Evolutionary conservation across 30 jellyfish, hydroid and myxozoan species (phyloP).

Genomic region (Turritopsis rubra): DNA sequence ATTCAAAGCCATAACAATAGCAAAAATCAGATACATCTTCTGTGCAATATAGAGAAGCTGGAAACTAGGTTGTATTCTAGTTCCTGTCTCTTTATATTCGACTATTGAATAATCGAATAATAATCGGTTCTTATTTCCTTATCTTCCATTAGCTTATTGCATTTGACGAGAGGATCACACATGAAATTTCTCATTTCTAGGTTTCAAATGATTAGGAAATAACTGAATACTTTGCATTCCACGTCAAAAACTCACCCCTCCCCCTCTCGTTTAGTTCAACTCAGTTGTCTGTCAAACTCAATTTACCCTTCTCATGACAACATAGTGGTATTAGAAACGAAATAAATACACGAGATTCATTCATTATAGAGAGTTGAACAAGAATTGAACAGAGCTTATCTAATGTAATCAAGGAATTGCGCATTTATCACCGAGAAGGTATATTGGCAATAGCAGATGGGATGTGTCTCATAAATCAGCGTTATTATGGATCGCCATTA

Average conservation of each 20-base stretch:
- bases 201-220: background rate
- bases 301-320: background rate
- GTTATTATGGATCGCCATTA: background rate
- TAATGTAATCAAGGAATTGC: background rate
- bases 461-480: background rate
- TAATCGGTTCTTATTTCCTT: background rate
- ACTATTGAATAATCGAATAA: background rate
- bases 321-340: background rate
- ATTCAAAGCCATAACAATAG: too few relatives aligned
- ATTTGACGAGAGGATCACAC: background rate
- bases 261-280: background rate
- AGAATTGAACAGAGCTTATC: background rate
- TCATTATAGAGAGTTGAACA: background rate
- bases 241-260: background rate
- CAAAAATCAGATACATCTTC: too few relatives aligned
- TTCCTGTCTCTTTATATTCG: background rate
- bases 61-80: background rate
- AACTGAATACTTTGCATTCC: background rate
- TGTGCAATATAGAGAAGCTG: background rate
- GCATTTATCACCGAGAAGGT: too few relatives aligned
- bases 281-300: background rate
- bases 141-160: background rate
- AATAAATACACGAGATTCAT: background rate
- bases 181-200: background rate
- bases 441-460: too few relatives aligned